Evolutionary conservation across 2,888 invertebrate genomes (phyloP), one percentile per base, ranked within the genome.

Genomic region (Colostygia pectinataria): DNA sequence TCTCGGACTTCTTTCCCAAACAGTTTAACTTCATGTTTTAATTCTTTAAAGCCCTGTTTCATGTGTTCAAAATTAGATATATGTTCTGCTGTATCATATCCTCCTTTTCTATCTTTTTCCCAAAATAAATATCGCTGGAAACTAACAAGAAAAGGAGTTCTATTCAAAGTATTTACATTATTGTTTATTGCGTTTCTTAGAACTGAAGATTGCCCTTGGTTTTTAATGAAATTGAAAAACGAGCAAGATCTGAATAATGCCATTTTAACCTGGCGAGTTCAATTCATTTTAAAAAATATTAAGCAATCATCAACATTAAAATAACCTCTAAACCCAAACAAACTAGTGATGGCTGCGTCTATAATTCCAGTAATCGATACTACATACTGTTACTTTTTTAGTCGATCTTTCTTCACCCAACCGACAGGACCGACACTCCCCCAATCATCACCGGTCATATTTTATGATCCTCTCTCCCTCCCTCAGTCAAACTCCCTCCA

Each of bases 1-100:
- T 95, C 94, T 60, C 91, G 93, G 1, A 93, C 70, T 91, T 97
- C 97, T 56, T 94, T 73, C 24, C 84, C 84, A 85, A 94, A 94
- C 23, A 96, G 61, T 31, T 87, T 81, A 0, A 94, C 83, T 85
- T 97, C 96, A 3, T 85, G 53, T 68, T 93, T 93, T 0, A 97
- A 68, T 63, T 93, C 92, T 55, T 91, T 91, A 8, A 93, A 81
- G 0, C 96, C 96, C 52, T 92, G 87, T 38, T 92, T 85, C 24
- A 95, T 76, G 48, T 92, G 85, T 59, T 93, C 80, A 31, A 91
- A 87, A 53, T 82, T 85, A 2, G 91, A 80, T 27, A 89, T 68
- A 37, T 81, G 71, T 46, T 83, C 70, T 48, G 69, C 60, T 1
- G 80, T 83, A 39, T 88, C 77, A 66, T 93, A 94, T 18, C 93